phyloP scores from a whole-genome alignment of 2,113 vertebrate genomes.

The Brevimyrus niger region DNA sequence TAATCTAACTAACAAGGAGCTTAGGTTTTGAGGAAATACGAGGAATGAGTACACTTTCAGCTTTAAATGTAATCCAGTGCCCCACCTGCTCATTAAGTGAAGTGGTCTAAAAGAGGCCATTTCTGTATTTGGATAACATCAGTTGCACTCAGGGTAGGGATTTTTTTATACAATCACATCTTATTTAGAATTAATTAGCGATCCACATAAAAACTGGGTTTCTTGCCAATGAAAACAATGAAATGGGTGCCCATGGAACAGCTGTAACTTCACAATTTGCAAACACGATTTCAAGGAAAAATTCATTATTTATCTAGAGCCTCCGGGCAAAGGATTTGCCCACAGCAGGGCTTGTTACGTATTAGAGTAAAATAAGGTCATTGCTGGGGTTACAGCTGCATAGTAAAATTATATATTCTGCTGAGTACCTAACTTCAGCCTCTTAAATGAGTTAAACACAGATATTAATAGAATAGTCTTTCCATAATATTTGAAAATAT shows the following conservation, averaged over 20 bases:
- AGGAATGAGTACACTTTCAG: slow-evolving; percentile 29
- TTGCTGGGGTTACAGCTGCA: slow-evolving; percentile 44
- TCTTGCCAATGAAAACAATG: slow-evolving; percentile 51
- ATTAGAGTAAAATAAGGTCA: slow-evolving; percentile 44
- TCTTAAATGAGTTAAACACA: slow-evolving; percentile 23
- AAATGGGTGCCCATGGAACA: slow-evolving; percentile 38
- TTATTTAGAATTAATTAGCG: slow-evolving; percentile 67
- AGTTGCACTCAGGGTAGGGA: slow-evolving; percentile 55
- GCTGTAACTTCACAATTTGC: slow-evolving; percentile 49
- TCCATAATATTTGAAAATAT: background rate
- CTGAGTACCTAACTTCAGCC: slow-evolving; percentile 24
- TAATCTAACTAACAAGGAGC: slow-evolving; percentile 20
- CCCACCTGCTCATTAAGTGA: slow-evolving; percentile 38
- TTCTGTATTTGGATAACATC: slow-evolving; percentile 66
- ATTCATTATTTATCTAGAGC: slow-evolving; percentile 61
- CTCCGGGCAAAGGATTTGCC: slow-evolving; percentile 57
- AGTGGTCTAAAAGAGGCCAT: slow-evolving; percentile 52
- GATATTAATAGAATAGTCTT: background rate
- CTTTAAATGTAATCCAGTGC: slow-evolving; percentile 38
- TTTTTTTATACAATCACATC: slow-evolving; percentile 56
- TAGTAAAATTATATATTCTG: slow-evolving; percentile 31
- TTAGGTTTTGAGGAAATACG: slow-evolving; percentile 45
- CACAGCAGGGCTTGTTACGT: slow-evolving; percentile 44
- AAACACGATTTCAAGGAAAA: slow-evolving; percentile 48
- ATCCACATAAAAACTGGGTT: slow-evolving; percentile 35